phyloP scores from a whole-genome alignment of 2,113 vertebrate genomes.

The Pachyramphus minor region DNA sequence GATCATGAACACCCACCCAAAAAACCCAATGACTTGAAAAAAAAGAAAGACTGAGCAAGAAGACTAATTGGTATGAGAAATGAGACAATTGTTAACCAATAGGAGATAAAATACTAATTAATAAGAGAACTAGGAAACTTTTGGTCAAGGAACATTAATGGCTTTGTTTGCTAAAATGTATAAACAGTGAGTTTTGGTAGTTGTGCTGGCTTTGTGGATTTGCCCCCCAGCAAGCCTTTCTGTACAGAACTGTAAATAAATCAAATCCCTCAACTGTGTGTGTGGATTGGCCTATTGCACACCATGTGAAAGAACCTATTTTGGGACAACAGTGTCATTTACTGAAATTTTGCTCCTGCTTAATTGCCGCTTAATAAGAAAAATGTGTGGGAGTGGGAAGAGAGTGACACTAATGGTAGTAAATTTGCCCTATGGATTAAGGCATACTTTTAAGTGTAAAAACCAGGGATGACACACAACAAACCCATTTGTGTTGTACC shows the following conservation, averaged over 20 bases:
- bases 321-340: not conserved
- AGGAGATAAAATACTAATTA: not conserved
- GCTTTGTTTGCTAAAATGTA: not conserved
- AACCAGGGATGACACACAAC: accelerated
- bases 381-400: not conserved
- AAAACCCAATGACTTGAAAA: not conserved
- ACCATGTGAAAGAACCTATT: accelerated
- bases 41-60: not conserved
- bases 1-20: not conserved
- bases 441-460: not conserved
- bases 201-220: not conserved
- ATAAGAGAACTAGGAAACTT: not conserved
- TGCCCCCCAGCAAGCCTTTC: not conserved
- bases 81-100: not conserved
- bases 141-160: not conserved
- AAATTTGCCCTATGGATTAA: not conserved
- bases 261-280: not conserved
- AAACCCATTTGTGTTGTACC: not conserved
- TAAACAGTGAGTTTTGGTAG: not conserved
- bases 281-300: not conserved
- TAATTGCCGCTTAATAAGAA: accelerated
- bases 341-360: accelerated
- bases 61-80: not conserved
- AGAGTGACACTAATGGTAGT: not conserved
- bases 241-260: not conserved